A percentile compares a stretch with the other conserved stretches of the same genome.
phyloP scores from a whole-genome alignment of 2,797 vertebrate genomes.

The Thunnus albacares region DNA sequence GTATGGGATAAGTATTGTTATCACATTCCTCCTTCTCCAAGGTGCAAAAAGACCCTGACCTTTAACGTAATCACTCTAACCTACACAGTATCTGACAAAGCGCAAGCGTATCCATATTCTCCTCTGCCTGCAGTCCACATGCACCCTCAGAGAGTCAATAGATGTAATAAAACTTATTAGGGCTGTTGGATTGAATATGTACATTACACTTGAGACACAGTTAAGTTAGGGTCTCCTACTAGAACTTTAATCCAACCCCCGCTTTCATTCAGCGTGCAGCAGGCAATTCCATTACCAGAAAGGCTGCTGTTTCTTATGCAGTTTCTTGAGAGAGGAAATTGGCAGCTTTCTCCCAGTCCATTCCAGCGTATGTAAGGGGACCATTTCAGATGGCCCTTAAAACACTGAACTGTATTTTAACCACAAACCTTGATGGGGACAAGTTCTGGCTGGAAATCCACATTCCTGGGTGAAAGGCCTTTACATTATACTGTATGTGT shows the following conservation, averaged over 20 bases:
- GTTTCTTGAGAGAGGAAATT: conserved; percentile 41
- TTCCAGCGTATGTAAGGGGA: conserved; percentile 26
- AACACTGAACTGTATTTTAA: conserved; percentile 57
- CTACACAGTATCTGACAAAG: conserved; percentile 59
- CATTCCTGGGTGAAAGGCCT: conserved; percentile 49
- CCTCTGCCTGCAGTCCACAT: conserved; percentile 33
- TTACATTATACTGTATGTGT: background rate
- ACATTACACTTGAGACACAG: conserved; percentile 39
- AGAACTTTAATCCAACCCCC: conserved; percentile 31
- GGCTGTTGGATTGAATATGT: conserved; percentile 54
- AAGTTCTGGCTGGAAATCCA: conserved; percentile 4
- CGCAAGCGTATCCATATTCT: conserved; percentile 41
- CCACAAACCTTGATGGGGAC: conserved; percentile 46
- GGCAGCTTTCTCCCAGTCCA: conserved; percentile 21
- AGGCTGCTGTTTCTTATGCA: conserved; percentile 32
- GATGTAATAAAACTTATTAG: conserved; percentile 56
- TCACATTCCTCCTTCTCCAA: conserved; percentile 68
- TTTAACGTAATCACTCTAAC: conserved; percentile 74
- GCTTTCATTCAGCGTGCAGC: conserved; percentile 31
- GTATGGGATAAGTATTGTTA: conserved; percentile 72
- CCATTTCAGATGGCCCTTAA: conserved; percentile 45
- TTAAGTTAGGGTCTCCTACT: conserved; percentile 27
- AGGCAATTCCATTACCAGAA: conserved; percentile 49
- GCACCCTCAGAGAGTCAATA: conserved; percentile 48
- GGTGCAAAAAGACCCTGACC: conserved; percentile 71